phyloP scores from a whole-genome alignment of 2,797 vertebrate genomes.

The Leptodactylus fallax region DNA sequence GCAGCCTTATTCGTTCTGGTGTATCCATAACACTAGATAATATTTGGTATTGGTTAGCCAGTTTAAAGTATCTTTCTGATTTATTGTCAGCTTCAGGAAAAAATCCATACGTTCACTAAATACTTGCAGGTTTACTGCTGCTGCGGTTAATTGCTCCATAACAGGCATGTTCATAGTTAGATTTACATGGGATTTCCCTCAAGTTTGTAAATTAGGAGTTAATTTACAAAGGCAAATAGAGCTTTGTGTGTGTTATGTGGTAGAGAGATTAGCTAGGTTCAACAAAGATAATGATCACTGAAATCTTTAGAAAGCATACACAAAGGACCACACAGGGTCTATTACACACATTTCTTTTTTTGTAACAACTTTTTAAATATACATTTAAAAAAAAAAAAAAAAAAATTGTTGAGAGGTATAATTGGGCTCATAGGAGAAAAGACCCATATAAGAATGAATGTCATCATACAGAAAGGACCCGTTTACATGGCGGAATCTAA shows the following conservation, averaged over 20 bases:
- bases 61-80: conserved; percentile 14
- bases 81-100: conserved; percentile 14
- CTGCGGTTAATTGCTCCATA: conserved; percentile 1
- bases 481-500: too few relatives aligned
- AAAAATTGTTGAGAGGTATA: too few relatives aligned
- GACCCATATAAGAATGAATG: too few relatives aligned
- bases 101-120: conserved; percentile 17
- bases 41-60: conserved; percentile 16
- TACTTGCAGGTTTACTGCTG: conserved; percentile 16
- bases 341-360: background rate
- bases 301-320: background rate
- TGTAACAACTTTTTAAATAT: background rate
- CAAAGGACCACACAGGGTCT: background rate
- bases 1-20: conserved; percentile 22
- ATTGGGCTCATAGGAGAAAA: too few relatives aligned
- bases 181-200: background rate
- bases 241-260: background rate
- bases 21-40: conserved; percentile 36
- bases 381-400: too few relatives aligned
- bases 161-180: too few relatives aligned
- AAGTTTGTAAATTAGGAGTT: background rate
- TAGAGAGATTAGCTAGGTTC: background rate
- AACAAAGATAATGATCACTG: background rate
- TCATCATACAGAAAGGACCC: too few relatives aligned
- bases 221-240: background rate